These are phyloP conservation scores for Tridacna gigas DNA, from an alignment of 2,888 invertebrate species.

Conservation along the genomic window DNA sequence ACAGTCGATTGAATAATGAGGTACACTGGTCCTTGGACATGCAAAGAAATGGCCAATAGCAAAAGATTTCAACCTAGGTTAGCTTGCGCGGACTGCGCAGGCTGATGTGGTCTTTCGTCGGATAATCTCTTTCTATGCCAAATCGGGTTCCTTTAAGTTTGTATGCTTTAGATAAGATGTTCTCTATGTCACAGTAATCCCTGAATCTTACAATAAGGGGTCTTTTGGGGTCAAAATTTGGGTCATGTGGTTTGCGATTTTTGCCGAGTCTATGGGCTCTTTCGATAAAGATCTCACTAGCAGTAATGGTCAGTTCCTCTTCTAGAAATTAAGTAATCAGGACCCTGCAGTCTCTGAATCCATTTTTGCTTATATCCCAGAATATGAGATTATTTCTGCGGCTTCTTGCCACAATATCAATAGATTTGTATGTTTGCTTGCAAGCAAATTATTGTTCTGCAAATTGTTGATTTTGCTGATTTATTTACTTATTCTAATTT, in stretches of 20 bases:
- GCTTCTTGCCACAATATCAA: background rate
- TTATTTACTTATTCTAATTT: too few relatives aligned
- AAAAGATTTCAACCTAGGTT: too few relatives aligned
- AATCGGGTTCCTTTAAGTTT: background rate
- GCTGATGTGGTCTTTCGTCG: too few relatives aligned
- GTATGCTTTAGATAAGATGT: background rate
- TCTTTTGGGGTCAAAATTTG: background rate
- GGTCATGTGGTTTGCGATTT: background rate
- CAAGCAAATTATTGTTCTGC: too few relatives aligned
- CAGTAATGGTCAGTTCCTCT: background rate
- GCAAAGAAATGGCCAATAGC: too few relatives aligned
- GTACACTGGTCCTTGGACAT: too few relatives aligned
- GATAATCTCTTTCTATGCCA: background rate
- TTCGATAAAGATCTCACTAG: background rate
- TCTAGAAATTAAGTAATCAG: background rate
- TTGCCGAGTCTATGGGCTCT: background rate
- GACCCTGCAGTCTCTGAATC: background rate
- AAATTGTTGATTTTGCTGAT: too few relatives aligned
- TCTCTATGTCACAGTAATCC: background rate
- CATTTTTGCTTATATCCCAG: background rate
- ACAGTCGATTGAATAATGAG: too few relatives aligned
- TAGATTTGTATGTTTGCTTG: background rate
- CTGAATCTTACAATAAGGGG: background rate
- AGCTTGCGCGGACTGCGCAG: too few relatives aligned
- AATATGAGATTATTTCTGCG: background rate